Evolutionary conservation across 92 coral and sea anemone genomes (phyloP).

Genomic region (Epizoanthus stellaris): DNA sequence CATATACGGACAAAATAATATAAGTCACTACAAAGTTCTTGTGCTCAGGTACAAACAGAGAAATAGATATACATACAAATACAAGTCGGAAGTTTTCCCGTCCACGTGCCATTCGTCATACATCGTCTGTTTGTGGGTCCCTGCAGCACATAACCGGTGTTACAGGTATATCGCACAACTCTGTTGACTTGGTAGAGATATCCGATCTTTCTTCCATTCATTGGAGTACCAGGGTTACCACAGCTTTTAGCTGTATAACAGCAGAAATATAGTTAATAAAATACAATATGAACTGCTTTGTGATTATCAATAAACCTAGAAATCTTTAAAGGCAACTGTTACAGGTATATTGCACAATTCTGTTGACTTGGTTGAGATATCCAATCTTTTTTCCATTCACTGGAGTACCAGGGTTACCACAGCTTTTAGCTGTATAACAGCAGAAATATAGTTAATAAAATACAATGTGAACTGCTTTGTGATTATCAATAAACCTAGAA

Average conservation of each 20-base stretch:
- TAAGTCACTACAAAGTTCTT: no score
- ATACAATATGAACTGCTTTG: no score
- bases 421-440: conserved; percentile 55
- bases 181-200: conserved; percentile 60
- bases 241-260: conserved; percentile 63
- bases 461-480: no score
- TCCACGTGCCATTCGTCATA: conserved; percentile 71
- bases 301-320: no score
- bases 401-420: conserved; percentile 92
- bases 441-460: neutral
- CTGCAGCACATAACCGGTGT: conserved; percentile 57
- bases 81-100: conserved; percentile 63
- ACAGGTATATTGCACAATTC: conserved; percentile 69
- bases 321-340: no score
- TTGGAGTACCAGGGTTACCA: conserved; percentile 88
- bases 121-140: conserved; percentile 66
- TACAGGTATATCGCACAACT: conserved; percentile 69
- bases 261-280: neutral
- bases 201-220: conserved; percentile 79
- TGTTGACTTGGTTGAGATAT: conserved; percentile 57
- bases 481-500: no score
- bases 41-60: no score
- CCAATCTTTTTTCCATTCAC: conserved; percentile 80
- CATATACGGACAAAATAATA: no score
- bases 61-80: conserved; percentile 49